Percentiles rank a stretch among this genome's conserved stretches.
Conservation (phyloP, 2,888 invertebrate species). For the Melangyna quadrimaculata region DNA sequence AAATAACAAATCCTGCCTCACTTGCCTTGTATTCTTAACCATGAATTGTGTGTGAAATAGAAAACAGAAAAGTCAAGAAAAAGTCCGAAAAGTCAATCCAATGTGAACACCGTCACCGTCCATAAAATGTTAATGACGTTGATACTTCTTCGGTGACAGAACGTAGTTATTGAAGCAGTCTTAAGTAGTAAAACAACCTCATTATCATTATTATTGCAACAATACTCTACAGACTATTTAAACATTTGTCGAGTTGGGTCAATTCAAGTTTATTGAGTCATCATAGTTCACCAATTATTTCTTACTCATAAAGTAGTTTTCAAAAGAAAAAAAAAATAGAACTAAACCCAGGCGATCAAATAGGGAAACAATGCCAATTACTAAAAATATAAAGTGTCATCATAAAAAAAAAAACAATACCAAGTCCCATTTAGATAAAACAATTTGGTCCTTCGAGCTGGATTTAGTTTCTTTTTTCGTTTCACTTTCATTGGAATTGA, state of each 20-base stretch:
- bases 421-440: conserved; percentile 1
- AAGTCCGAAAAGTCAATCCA: too few relatives aligned
- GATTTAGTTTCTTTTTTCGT: neutral
- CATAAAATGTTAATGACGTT: too few relatives aligned
- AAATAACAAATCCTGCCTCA: too few relatives aligned
- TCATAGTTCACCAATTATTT: neutral
- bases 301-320: neutral
- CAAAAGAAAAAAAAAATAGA: neutral
- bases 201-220: neutral
- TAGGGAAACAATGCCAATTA: conserved; percentile 10
- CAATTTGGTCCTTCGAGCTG: conserved; percentile 24
- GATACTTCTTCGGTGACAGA: too few relatives aligned
- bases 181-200: too few relatives aligned
- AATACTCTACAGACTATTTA: neutral
- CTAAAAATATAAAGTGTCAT: neutral
- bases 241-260: neutral
- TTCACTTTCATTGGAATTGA: neutral
- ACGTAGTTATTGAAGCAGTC: too few relatives aligned
- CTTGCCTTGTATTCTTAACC: too few relatives aligned
- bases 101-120: too few relatives aligned
- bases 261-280: conserved; percentile 7
- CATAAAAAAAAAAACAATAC: neutral
- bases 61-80: too few relatives aligned
- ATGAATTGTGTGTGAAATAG: too few relatives aligned
- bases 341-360: neutral